Evolutionary conservation across 2,888 invertebrate genomes (phyloP), one percentile per base, ranked within the genome.

Genomic region (Epistrophe eligans): DNA sequence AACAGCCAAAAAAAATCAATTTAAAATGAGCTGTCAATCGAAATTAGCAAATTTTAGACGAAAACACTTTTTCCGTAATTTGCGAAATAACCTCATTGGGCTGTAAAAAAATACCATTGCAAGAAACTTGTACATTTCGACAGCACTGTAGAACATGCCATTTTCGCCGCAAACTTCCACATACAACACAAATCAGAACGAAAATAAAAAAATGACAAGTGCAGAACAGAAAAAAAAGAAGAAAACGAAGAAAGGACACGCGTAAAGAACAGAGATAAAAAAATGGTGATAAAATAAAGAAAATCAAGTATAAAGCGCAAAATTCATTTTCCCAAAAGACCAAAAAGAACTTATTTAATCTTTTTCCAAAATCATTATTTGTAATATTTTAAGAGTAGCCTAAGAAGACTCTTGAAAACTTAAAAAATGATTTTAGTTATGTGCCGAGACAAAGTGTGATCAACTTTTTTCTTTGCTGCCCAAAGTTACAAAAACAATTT

Each of bases 211-310:
- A 45, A 70, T 85, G 82, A 85, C 85, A 79, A 70, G 50, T 55
- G 11, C 32, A 77, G 52, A 77, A 50, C 0, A 79, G n/a, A 66
- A 60, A 64, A 64, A 77, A 74, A 77, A 73, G 58, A 58, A 79
- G 58, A 74, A 55, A 76, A 11, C 24, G 58, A 83, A 72, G 79
- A 79, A 79, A 79, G 79, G 79, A 87, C 83, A 87, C 87, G 82
- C 87, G 87, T 87, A 87, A 83, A 87, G 83, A 87, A 87, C 72
- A 87, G 83, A 87, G 87, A 87, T 87, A 87, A 87, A 87, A 87
- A 87, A 87, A 83, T 83, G 87, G 87, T 87, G 87, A 87, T 87
- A 87, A 87, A 87, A 83, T 87, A 87, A 87, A 76, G 87, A 87
- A 87, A 83, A 76, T 87, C 76, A 72, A 87, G 79, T 83, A 60